A percentile compares a stretch with the other conserved stretches of the same genome.
These are phyloP conservation scores for Cottoperca gobio DNA, from an alignment of 2,797 vertebrate genomes.

Conservation along the genomic window DNA sequence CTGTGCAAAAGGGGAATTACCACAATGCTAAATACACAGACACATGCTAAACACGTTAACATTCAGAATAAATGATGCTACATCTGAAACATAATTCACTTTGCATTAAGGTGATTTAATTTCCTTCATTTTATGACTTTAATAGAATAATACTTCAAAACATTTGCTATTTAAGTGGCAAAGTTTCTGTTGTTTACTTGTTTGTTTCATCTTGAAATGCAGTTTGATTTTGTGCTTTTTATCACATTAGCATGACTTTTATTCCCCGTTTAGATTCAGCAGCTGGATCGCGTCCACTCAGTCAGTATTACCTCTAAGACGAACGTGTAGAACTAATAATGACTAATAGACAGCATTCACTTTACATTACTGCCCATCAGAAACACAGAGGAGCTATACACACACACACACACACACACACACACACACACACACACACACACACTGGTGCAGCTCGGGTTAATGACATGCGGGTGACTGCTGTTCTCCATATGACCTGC, in stretches of 20 bases:
- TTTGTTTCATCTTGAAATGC: not conserved
- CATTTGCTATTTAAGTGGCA: not conserved
- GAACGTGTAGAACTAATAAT: constrained; percentile 33
- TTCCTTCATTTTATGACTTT: not conserved
- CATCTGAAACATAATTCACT: constrained; percentile 12
- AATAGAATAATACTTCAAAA: no score
- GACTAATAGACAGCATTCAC: constrained; percentile 46
- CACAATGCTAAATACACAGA: no score
- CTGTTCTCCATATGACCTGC: constrained; percentile 70
- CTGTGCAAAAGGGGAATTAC: no score
- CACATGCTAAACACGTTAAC: constrained; percentile 9
- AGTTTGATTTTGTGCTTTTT: not conserved
- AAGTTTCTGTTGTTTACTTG: not conserved
- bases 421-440: not conserved
- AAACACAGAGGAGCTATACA: constrained; percentile 44
- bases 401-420: constrained; percentile 17
- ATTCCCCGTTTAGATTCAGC: not conserved
- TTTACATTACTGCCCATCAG: constrained; percentile 61
- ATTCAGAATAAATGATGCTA: not conserved
- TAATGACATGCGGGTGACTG: constrained; percentile 81
- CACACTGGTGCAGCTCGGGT: constrained; percentile 36
- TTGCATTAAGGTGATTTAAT: not conserved
- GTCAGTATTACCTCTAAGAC: not conserved
- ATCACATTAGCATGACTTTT: not conserved
- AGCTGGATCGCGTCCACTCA: not conserved